These are phyloP conservation scores for Alsophila aescularia DNA, from an alignment of 2,888 invertebrate genomes.

Conservation along the genomic window DNA sequence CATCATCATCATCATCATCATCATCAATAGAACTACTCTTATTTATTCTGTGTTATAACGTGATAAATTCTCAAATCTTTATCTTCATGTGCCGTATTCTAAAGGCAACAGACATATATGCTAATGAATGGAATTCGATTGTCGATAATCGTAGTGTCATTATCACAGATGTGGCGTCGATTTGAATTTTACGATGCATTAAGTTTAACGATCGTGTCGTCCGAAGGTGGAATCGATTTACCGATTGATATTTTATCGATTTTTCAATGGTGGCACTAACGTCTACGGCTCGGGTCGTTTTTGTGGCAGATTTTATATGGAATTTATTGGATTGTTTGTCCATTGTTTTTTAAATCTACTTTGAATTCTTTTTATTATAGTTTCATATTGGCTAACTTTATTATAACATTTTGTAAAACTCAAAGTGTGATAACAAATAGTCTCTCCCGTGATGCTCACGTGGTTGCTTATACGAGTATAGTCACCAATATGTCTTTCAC, in stretches of 20 bases:
- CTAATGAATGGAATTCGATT: slow-evolving; percentile 56
- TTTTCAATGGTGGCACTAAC: slow-evolving; percentile 32
- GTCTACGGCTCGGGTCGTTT: slow-evolving; percentile 7
- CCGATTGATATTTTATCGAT: slow-evolving; percentile 58
- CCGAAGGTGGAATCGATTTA: slow-evolving; percentile 59
- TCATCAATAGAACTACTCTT: no score
- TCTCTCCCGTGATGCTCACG: no score
- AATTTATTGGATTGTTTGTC: slow-evolving; percentile 2
- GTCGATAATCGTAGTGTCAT: slow-evolving; percentile 60
- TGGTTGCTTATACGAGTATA: no score
- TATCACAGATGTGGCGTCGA: slow-evolving; percentile 56
- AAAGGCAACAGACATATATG: slow-evolving; percentile 30
- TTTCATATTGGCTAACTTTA: no score
- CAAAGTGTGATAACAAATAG: no score
- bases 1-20: no score
- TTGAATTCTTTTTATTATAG: no score
- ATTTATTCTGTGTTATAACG: no score
- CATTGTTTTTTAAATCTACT: no score
- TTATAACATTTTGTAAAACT: no score
- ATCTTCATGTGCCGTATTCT: neutral
- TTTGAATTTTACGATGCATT: slow-evolving; percentile 71
- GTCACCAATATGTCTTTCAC: no score
- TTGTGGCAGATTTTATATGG: slow-evolving; percentile 15
- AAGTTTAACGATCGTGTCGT: slow-evolving; percentile 68
- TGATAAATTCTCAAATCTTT: neutral